Conservation (phyloP, 2,888 invertebrate species). For the Ennomos quercinarius region DNA sequence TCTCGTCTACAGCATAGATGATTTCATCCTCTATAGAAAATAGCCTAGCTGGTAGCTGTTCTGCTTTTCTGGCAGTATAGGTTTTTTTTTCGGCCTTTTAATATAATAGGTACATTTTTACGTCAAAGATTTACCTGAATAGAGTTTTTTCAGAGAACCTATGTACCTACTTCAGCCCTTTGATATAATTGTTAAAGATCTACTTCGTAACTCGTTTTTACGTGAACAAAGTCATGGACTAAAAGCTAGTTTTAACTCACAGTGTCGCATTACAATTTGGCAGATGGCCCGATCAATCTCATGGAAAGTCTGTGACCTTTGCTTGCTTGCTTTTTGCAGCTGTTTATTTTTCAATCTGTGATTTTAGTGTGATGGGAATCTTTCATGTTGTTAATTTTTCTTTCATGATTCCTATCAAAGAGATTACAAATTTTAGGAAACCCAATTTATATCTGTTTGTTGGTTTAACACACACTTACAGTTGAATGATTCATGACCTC, state of each 20-base stretch:
- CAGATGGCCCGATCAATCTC: constrained; percentile 26
- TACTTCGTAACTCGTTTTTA: background rate
- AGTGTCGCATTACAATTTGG: constrained; percentile 21
- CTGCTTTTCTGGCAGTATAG: no score
- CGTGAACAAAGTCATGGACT: background rate
- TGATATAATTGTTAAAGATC: no score
- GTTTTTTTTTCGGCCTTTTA: no score
- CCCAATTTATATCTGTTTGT: constrained; percentile 13
- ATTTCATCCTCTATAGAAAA: no score
- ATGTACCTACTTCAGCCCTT: no score
- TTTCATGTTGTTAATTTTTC: constrained; percentile 25
- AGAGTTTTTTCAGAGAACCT: no score
- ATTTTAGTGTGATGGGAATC: constrained; percentile 21
- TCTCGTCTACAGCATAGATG: no score
- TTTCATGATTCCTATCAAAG: constrained; percentile 25
- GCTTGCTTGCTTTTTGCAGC: constrained; percentile 12
- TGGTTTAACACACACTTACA: constrained; percentile 20
- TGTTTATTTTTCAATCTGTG: constrained; percentile 26
- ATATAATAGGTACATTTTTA: no score
- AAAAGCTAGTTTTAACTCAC: constrained; percentile 4
- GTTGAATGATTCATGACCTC: constrained; percentile 16
- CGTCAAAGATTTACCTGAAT: no score
- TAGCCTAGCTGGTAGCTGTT: no score
- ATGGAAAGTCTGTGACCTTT: constrained; percentile 27
- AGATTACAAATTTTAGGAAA: constrained; percentile 11